Conservation (phyloP, 2,888 invertebrate species). For the Harpagoxenus sublaevis region DNA sequence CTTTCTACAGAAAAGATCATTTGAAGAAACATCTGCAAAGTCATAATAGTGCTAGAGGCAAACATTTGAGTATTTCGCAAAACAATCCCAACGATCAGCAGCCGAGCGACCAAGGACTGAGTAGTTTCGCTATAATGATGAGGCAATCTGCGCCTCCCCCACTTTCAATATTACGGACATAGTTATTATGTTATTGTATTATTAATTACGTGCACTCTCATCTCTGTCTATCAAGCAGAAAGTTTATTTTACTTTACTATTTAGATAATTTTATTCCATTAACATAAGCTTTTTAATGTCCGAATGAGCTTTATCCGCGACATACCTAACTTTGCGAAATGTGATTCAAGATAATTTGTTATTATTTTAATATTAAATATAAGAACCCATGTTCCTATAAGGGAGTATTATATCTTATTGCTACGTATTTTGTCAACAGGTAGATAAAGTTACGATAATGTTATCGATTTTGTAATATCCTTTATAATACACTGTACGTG, state of each 20-base stretch:
- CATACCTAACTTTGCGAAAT: constrained; percentile 42
- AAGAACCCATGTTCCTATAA: constrained; percentile 19
- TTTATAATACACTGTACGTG: constrained; percentile 58
- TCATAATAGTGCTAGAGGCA: constrained; percentile 90
- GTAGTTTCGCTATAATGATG: constrained; percentile 83
- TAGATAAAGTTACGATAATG: constrained; percentile 42
- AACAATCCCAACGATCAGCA: constrained; percentile 84
- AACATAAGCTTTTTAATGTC: constrained; percentile 50
- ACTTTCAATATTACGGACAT: constrained; percentile 84
- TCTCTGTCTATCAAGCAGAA: constrained; percentile 40
- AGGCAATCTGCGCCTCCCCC: constrained; percentile 83
- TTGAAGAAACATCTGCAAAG: constrained; percentile 93
- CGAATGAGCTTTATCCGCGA: constrained; percentile 52
- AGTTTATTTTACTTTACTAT: constrained; percentile 62
- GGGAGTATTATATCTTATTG: constrained; percentile 21
- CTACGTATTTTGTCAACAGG: constrained; percentile 34
- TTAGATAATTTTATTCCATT: constrained; percentile 52
- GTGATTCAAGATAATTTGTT: constrained; percentile 51
- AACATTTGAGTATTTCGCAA: constrained; percentile 87
- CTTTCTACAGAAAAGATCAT: constrained; percentile 93
- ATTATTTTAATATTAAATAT: constrained; percentile 47
- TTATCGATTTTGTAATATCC: constrained; percentile 63
- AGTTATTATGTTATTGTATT: constrained; percentile 58
- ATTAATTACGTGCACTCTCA: constrained; percentile 35
- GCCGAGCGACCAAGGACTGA: constrained; percentile 79